Evolutionary conservation across 2,888 invertebrate species (phyloP).

Genomic region (Monochamus alternatus): DNA sequence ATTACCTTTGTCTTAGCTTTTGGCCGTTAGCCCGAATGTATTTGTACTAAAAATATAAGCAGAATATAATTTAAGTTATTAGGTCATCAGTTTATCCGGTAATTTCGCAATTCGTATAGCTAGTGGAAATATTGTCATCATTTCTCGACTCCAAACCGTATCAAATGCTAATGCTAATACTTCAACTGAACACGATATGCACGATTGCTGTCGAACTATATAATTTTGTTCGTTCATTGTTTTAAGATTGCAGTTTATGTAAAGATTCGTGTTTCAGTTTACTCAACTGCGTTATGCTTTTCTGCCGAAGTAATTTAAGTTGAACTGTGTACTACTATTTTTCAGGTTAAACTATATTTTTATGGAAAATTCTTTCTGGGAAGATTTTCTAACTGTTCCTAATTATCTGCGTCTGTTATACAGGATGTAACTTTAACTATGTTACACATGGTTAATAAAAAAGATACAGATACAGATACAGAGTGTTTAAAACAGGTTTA

Average conservation of each 20-base stretch:
- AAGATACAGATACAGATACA: too few relatives aligned
- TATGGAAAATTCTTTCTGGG: too few relatives aligned
- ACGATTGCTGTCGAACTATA: conserved; percentile 11
- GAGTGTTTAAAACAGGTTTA: too few relatives aligned
- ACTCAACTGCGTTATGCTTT: neutral
- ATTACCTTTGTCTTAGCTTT: neutral
- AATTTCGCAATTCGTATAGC: neutral
- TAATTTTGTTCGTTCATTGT: conserved; percentile 8
- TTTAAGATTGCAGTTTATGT: neutral
- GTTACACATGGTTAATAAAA: too few relatives aligned
- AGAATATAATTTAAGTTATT: conserved; percentile 4
- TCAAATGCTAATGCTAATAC: conserved; percentile 17
- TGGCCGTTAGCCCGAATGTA: conserved; percentile 9
- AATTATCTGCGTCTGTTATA: too few relatives aligned
- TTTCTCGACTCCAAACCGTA: neutral
- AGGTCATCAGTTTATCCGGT: conserved; percentile 14
- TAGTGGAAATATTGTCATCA: neutral
- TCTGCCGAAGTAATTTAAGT: neutral
- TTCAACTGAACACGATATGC: conserved; percentile 10
- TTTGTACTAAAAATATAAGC: conserved; percentile 9
- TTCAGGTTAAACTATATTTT: neutral
- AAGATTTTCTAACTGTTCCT: too few relatives aligned
- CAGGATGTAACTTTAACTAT: too few relatives aligned
- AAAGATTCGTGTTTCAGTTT: neutral
- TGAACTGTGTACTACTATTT: neutral